A percentile compares a stretch with the other conserved stretches of the same genome.
phyloP scores from a whole-genome alignment of 2,888 invertebrate species.

The Agrotis clavis region DNA sequence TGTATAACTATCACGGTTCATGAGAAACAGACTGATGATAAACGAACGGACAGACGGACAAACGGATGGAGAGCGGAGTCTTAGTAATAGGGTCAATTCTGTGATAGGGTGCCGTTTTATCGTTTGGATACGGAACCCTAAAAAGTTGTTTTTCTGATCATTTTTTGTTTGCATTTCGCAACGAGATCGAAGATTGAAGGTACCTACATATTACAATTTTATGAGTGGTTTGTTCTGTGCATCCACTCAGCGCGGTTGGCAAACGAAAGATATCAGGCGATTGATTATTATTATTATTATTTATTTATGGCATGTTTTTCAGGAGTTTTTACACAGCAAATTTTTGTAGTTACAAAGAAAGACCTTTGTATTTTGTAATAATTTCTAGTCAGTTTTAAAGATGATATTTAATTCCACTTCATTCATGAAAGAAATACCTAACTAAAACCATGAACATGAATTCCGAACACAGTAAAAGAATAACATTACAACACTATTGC shows the following conservation, averaged over 20 bases:
- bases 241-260: neutral
- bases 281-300: no score
- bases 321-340: no score
- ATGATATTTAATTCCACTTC: neutral
- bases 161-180: neutral
- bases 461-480: neutral
- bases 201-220: conserved; percentile 2
- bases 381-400: neutral
- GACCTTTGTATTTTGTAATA: neutral
- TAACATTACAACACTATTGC: neutral
- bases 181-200: neutral
- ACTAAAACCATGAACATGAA: neutral
- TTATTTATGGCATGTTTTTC: neutral
- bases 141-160: neutral
- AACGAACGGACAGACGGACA: no score
- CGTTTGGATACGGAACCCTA: no score
- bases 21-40: no score
- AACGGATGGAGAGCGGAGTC: no score
- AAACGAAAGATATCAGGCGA: neutral
- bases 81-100: no score
- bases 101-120: no score
- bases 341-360: no score
- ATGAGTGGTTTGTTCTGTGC: neutral
- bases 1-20: no score
- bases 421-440: no score